Conservation (phyloP, 2,888 invertebrate genomes). For the Leucophenga montana region DNA sequence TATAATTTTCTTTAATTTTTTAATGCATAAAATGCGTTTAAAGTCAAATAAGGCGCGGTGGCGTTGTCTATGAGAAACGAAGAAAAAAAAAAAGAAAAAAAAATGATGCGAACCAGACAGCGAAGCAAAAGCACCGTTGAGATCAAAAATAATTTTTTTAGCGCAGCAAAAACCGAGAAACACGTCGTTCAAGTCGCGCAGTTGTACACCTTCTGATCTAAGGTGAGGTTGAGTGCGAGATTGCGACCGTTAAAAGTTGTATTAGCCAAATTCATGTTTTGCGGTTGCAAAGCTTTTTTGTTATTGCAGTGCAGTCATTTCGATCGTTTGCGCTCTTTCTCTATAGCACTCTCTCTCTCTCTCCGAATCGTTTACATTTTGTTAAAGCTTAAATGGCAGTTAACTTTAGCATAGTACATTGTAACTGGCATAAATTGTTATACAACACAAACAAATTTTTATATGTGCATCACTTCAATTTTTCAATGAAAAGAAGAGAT, state of each 20-base stretch:
- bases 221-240: conserved; percentile 16
- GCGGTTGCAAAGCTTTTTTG: no score
- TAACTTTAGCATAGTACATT: background rate
- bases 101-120: conserved; percentile 11
- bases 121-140: conserved; percentile 60
- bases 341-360: background rate
- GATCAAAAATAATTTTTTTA: conserved; percentile 52
- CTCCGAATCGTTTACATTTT: background rate
- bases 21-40: conserved; percentile 9
- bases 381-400: conserved; percentile 20
- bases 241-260: conserved; percentile 31
- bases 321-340: background rate
- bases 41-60: conserved; percentile 62
- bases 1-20: conserved; percentile 1
- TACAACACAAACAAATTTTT: no score
- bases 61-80: conserved; percentile 44
- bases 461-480: no score
- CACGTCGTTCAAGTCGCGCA: conserved; percentile 57
- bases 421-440: no score
- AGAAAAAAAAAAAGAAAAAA: conserved; percentile 36
- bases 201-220: conserved; percentile 55
- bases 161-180: conserved; percentile 38
- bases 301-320: no score
- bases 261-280: background rate
- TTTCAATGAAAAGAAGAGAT: no score